These are phyloP conservation scores for Ceraclea dissimilis DNA, from an alignment of 2,888 invertebrate species.

Conservation along the genomic window DNA sequence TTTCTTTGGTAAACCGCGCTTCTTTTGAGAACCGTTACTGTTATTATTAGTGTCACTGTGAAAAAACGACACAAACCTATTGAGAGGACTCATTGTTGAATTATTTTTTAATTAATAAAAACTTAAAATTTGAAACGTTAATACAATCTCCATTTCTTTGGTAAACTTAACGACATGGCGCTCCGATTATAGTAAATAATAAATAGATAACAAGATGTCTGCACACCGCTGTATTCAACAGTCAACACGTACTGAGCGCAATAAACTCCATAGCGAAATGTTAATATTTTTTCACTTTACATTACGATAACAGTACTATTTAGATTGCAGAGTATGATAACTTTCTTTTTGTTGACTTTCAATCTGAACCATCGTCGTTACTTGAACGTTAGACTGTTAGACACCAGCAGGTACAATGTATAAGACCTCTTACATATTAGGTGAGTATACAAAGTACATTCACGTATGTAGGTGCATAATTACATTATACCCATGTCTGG, in stretches of 20 bases:
- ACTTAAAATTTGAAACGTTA: slow-evolving; percentile 2
- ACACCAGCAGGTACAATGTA: too few species aligned
- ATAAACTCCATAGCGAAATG: slow-evolving; percentile 20
- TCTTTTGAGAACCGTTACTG: slow-evolving; percentile 31
- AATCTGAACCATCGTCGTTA: slow-evolving; percentile 7
- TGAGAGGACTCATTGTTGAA: slow-evolving; percentile 50
- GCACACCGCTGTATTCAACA: slow-evolving; percentile 1
- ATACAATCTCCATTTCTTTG: too few species aligned
- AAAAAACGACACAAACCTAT: slow-evolving; percentile 55
- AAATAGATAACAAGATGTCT: neutral
- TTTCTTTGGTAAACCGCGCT: slow-evolving; percentile 40
- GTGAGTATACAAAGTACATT: too few species aligned
- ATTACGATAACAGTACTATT: slow-evolving; percentile 21
- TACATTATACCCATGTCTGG: too few species aligned
- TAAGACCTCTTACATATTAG: too few species aligned
- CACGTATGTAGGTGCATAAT: too few species aligned
- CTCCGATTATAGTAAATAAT: neutral
- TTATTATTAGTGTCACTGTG: slow-evolving; percentile 41
- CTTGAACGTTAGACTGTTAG: neutral
- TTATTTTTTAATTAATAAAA: neutral
- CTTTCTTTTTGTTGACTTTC: slow-evolving; percentile 26
- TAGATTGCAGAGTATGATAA: slow-evolving; percentile 13
- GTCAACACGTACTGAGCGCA: slow-evolving; percentile 19
- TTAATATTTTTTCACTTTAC: slow-evolving; percentile 15
- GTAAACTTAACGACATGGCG: neutral